Evolutionary conservation across 2,113 vertebrate species (phyloP).

Genomic region (Setophaga coronata): DNA sequence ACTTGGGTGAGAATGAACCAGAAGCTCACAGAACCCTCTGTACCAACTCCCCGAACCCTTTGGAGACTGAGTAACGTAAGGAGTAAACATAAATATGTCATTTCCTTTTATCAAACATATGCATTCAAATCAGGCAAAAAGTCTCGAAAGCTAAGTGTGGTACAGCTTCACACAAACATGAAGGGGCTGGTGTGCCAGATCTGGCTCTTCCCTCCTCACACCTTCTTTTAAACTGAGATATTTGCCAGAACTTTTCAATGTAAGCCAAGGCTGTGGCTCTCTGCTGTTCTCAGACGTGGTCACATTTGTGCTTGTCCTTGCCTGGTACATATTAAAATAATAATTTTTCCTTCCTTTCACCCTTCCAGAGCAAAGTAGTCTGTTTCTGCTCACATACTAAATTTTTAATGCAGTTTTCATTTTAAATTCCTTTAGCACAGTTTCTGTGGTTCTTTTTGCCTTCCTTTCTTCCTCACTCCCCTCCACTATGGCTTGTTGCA

Average conservation of each 20-base stretch:
- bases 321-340: constrained; percentile 56
- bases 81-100: constrained; percentile 22
- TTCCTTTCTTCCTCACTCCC: neutral
- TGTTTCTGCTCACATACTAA: constrained; percentile 35
- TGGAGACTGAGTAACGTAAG: neutral
- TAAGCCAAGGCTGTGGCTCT: constrained; percentile 16
- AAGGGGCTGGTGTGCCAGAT: neutral
- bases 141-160: neutral
- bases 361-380: constrained; percentile 30
- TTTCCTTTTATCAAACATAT: constrained; percentile 16
- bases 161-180: constrained; percentile 16
- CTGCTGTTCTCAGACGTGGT: constrained; percentile 17
- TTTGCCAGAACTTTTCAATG: constrained; percentile 52
- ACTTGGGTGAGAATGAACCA: neutral
- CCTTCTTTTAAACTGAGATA: constrained; percentile 17
- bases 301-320: constrained; percentile 49
- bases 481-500: neutral
- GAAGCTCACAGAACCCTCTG: neutral
- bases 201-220: constrained; percentile 37
- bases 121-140: constrained; percentile 37
- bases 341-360: constrained; percentile 31
- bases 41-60: neutral
- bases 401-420: constrained; percentile 67
- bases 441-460: constrained; percentile 24
- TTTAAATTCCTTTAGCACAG: constrained; percentile 49